Evolutionary conservation across 2,113 vertebrate genomes (phyloP).

Genomic region (Sphyrna mokarran): DNA sequence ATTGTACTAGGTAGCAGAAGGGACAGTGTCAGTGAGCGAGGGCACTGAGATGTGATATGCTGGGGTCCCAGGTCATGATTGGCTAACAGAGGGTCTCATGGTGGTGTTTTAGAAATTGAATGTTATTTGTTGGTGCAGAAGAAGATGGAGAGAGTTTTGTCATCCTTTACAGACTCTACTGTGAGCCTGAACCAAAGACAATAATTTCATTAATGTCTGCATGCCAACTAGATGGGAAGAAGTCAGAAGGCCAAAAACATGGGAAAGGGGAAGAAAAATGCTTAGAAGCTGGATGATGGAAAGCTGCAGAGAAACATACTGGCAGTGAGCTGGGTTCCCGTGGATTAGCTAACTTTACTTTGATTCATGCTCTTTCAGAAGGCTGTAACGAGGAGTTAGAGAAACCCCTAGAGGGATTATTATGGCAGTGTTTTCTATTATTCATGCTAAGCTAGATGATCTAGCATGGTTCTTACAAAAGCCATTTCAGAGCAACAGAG

Average conservation of each 20-base stretch:
- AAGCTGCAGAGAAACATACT: slow-evolving; percentile 34
- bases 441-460: slow-evolving; percentile 38
- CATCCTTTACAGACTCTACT: slow-evolving; percentile 23
- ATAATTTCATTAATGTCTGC: background rate
- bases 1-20: background rate
- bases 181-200: background rate
- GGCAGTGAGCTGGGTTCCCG: background rate
- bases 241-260: background rate
- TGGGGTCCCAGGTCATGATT: too few species aligned
- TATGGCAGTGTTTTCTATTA: slow-evolving; percentile 40
- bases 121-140: slow-evolving; percentile 37
- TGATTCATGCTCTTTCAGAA: slow-evolving; percentile 44
- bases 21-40: too few species aligned
- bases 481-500: slow-evolving; percentile 39
- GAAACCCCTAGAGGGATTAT: slow-evolving; percentile 39
- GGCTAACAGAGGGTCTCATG: too few species aligned
- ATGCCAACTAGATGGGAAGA: slow-evolving; percentile 35
- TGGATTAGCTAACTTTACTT: slow-evolving; percentile 39
- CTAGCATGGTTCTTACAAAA: slow-evolving; percentile 39
- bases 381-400: background rate
- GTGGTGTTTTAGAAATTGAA: background rate
- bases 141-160: slow-evolving; percentile 1
- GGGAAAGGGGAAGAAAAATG: slow-evolving; percentile 29
- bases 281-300: slow-evolving; percentile 38
- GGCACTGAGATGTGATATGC: too few species aligned